phyloP scores from a whole-genome alignment of 2,888 invertebrate species.

The Punctoribates punctum region DNA sequence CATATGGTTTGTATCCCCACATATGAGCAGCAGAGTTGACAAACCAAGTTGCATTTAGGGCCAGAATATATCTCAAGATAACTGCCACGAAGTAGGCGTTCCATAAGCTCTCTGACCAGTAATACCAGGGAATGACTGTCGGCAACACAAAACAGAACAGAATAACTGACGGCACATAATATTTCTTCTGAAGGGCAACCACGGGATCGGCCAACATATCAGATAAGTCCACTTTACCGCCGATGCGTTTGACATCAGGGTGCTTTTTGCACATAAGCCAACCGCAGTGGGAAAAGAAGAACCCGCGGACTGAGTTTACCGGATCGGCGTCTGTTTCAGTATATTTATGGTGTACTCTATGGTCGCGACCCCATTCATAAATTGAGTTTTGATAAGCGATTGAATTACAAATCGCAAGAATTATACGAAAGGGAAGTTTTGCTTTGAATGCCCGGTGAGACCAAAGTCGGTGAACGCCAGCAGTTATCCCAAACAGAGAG shows the following conservation, averaged over 20 bases:
- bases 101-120: slow-evolving; percentile 75
- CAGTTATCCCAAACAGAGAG: slow-evolving; percentile 81
- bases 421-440: slow-evolving; percentile 71
- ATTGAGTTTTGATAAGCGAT: slow-evolving; percentile 69
- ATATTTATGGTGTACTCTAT: slow-evolving; percentile 54
- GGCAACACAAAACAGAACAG: slow-evolving; percentile 59
- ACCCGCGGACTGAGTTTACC: slow-evolving; percentile 55
- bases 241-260: slow-evolving; percentile 56
- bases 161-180: slow-evolving; percentile 54
- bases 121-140: slow-evolving; percentile 71
- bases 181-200: slow-evolving; percentile 56
- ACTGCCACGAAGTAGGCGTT: slow-evolving; percentile 75
- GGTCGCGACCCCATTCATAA: slow-evolving; percentile 54
- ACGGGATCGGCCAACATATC: slow-evolving; percentile 57
- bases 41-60: slow-evolving; percentile 84
- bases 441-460: slow-evolving; percentile 85
- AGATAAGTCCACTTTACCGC: slow-evolving; percentile 55
- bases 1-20: slow-evolving; percentile 86
- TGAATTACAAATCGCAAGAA: slow-evolving; percentile 75
- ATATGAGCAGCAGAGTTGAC: slow-evolving; percentile 94
- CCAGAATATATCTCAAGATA: slow-evolving; percentile 73
- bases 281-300: slow-evolving; percentile 59
- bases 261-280: slow-evolving; percentile 58
- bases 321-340: slow-evolving; percentile 55
- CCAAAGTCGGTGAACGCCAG: slow-evolving; percentile 94